A percentile compares a stretch with the other conserved stretches of the same genome.
phyloP scores from a whole-genome alignment of 64 coral and sea anemone genomes.

The Stichodactyla helianthus region DNA sequence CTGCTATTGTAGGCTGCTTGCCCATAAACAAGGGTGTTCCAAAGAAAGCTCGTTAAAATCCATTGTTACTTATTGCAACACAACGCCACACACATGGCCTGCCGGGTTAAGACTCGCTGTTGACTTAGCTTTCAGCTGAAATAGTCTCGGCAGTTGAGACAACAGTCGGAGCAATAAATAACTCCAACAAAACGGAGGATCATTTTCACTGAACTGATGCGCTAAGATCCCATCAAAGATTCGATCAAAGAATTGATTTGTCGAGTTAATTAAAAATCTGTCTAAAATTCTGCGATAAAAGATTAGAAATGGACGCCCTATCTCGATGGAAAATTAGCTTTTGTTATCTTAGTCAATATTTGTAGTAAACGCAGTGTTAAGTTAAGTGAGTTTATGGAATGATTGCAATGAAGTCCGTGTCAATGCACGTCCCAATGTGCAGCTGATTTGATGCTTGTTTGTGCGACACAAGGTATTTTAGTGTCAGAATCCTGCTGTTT shows the following conservation, averaged over 20 bases:
- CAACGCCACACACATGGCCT: background rate
- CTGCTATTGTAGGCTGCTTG: no score
- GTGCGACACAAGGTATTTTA: background rate
- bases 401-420: background rate
- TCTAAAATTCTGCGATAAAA: background rate
- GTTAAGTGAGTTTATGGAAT: background rate
- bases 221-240: background rate
- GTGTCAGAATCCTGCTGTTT: background rate
- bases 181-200: background rate
- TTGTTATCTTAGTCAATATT: background rate
- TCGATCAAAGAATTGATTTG: background rate
- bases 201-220: background rate
- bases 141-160: conserved; percentile 1
- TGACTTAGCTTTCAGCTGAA: conserved; percentile 13
- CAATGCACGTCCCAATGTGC: background rate
- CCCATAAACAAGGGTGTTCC: background rate
- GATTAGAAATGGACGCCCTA: background rate
- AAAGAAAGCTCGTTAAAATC: background rate
- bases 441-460: background rate
- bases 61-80: background rate
- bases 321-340: background rate
- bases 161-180: background rate
- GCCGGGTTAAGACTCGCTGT: background rate
- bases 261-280: background rate
- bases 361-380: background rate